Conservation (phyloP, 2,113 vertebrate genomes). For the Gymnorhina tibicen region DNA sequence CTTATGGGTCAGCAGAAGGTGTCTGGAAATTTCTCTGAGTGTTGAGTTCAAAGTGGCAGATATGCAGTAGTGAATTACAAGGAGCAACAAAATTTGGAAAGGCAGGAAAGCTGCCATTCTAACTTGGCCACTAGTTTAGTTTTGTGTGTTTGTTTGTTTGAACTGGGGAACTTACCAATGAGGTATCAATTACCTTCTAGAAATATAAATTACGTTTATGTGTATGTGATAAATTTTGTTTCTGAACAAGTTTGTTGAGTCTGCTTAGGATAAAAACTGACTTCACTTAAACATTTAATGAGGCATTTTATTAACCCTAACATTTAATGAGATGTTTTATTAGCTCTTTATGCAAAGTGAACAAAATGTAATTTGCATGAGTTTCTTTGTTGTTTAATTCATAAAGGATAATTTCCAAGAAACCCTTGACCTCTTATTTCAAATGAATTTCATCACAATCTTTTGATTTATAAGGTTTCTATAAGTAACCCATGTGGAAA, state of each 20-base stretch:
- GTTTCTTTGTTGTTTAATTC: background rate
- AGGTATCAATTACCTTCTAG: background rate
- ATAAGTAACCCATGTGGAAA: background rate
- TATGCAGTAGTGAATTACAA: background rate
- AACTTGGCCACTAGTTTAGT: background rate
- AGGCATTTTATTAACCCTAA: background rate
- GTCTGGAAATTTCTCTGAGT: background rate
- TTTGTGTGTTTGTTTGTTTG: background rate
- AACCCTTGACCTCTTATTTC: background rate
- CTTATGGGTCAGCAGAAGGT: background rate
- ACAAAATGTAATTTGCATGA: background rate
- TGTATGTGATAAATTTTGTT: background rate
- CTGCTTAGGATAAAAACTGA: background rate
- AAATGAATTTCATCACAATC: background rate
- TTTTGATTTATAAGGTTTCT: background rate
- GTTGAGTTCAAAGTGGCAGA: background rate
- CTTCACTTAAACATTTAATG: background rate
- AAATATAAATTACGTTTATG: background rate
- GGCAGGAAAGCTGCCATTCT: background rate
- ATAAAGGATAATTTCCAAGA: background rate
- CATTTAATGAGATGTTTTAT: conserved; percentile 3
- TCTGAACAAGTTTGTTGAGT: background rate
- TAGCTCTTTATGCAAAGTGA: background rate
- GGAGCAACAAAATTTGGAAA: background rate
- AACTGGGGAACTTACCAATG: background rate